These are phyloP conservation scores for Trichopoda pennipes DNA, from an alignment of 2,888 invertebrate genomes.

Conservation along the genomic window DNA sequence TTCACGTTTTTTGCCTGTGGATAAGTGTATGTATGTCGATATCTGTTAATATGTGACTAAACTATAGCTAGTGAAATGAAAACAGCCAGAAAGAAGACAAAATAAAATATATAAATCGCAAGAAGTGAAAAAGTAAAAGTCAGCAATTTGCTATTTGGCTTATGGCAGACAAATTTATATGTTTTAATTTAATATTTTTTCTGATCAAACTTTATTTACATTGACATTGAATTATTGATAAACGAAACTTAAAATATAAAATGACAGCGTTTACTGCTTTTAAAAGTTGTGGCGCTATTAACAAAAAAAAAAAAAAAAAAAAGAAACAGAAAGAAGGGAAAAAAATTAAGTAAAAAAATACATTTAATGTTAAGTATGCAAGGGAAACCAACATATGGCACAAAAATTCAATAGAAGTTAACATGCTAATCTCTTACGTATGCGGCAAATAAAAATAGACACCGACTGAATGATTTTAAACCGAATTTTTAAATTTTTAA, in stretches of 20 bases:
- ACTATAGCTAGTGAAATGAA: conserved; percentile 9
- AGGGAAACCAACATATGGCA: too few species aligned
- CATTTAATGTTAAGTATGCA: too few species aligned
- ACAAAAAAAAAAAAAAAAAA: too few species aligned
- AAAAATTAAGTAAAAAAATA: too few species aligned
- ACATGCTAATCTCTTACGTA: too few species aligned
- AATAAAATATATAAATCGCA: background rate
- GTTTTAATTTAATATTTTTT: conserved; percentile 26
- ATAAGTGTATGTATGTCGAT: background rate
- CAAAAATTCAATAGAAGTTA: too few species aligned
- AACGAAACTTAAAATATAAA: conserved; percentile 13
- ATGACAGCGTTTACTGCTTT: background rate
- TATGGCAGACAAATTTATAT: conserved; percentile 30
- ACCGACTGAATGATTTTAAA: too few species aligned
- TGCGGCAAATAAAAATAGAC: too few species aligned
- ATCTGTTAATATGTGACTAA: conserved; percentile 31
- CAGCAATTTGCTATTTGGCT: conserved; percentile 27
- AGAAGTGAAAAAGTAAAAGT: conserved; percentile 60
- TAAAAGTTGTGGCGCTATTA: too few species aligned
- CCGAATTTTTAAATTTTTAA: too few species aligned
- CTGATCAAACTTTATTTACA: conserved; percentile 22
- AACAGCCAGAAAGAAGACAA: background rate
- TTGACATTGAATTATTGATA: conserved; percentile 62
- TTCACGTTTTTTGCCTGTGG: conserved; percentile 6
- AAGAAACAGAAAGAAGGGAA: too few species aligned